Base-by-base conservation (phyloP, 2,888 invertebrate species). In the Diachrysia chrysitis region DNA sequence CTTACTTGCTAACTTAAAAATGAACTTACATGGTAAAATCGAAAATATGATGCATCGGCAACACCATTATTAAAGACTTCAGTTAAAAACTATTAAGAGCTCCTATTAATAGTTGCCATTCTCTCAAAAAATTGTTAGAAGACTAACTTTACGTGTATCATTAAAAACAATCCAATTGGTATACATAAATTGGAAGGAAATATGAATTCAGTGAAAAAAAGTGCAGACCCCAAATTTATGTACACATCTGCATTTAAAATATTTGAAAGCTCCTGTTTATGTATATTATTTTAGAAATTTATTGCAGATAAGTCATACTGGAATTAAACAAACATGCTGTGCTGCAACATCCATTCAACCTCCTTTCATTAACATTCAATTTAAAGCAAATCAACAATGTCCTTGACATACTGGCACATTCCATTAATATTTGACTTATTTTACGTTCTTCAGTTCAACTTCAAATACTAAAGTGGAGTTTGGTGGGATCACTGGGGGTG, bases 391-490 rank as follows among this genome's bases (percentile, higher is more conserved):
- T 87, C 85, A 85, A 88, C 83, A 84, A 83, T 79, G 76, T 86
- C 83, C 82, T 72, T 79, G 72, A 87, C 85, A 86, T 83, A 85
- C 85, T 83, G 83, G 81, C 82, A 75, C 75, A 84, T 74, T 81
- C 70, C 81, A 63, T 61, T 46, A 56, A 71, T 70, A 66, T 82
- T 77, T 71, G 73, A 65, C 83, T 93, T 95, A 97, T 89, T 96
- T 96, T 75, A 98, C 96, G 89, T 96, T 97, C 90, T 97, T 98
- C 67, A 99, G 94, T 94, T 99, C 99, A 53, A 99, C 97, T 83
- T 99, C 98, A 90, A 99, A 99, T 14, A 98, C 96, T 78, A 99
- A 95, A 14, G 98, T 97, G 57, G 98, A 97, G 90, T 98, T 98
- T 53, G n/a, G 97, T 70, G 99, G 99, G 90, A 99, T 99, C 0